These are phyloP conservation scores for Pseudolaguvia tuberculata DNA, from an alignment of 2,113 vertebrate genomes.

Conservation along the genomic window DNA sequence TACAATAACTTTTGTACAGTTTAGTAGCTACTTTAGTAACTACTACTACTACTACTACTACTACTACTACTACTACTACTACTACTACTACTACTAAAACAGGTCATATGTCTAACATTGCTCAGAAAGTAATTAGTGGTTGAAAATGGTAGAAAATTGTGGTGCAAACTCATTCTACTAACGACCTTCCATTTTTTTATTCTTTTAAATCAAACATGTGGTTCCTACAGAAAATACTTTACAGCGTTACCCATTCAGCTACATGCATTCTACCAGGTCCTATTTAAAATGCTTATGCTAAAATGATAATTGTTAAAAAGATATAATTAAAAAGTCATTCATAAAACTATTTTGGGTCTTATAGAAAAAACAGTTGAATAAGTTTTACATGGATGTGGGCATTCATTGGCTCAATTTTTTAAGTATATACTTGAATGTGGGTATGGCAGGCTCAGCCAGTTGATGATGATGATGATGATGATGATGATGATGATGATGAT, in stretches of 20 bases:
- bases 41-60: background rate
- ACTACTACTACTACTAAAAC: background rate
- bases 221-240: background rate
- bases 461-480: background rate
- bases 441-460: background rate
- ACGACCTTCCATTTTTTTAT: background rate
- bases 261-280: background rate
- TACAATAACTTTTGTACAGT: background rate
- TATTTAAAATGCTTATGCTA: background rate
- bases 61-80: background rate
- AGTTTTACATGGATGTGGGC: background rate
- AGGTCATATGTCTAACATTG: background rate
- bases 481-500: no score
- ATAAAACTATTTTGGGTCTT: background rate
- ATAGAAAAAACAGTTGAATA: background rate
- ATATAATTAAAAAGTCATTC: background rate
- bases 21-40: no score
- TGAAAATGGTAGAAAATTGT: background rate
- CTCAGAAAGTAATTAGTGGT: background rate
- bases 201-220: background rate
- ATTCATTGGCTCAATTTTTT: background rate
- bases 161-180: background rate
- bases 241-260: background rate
- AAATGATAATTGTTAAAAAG: background rate
- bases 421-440: background rate